phyloP scores from a whole-genome alignment of 2,113 vertebrate genomes.

The Athene noctua region DNA sequence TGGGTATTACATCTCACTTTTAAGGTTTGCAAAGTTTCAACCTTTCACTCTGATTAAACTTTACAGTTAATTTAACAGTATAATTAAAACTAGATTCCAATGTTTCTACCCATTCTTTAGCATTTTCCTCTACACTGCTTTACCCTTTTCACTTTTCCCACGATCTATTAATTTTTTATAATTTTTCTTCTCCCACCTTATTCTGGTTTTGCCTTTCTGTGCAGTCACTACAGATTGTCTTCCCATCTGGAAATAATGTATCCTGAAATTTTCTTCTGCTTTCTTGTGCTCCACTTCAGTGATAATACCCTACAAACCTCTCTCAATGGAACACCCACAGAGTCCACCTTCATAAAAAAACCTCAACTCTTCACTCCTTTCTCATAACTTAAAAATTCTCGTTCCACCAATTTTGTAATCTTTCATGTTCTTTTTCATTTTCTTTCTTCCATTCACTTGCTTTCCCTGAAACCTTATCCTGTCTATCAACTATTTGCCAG shows the following conservation, averaged over 20 bases:
- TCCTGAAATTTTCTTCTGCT: neutral
- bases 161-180: neutral
- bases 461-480: neutral
- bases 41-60: neutral
- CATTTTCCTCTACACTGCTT: neutral
- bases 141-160: neutral
- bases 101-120: neutral
- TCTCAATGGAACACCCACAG: neutral
- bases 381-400: neutral
- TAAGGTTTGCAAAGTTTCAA: neutral
- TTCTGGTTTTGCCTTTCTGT: neutral
- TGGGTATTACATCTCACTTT: neutral
- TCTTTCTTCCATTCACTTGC: neutral
- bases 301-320: neutral
- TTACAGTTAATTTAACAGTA: neutral
- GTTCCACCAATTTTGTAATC: neutral
- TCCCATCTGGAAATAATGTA: neutral
- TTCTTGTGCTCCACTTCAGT: neutral
- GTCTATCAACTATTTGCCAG: neutral
- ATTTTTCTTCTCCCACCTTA: neutral
- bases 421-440: neutral
- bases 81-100: neutral
- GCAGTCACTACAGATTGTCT: neutral
- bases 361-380: neutral
- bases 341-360: neutral